These are phyloP conservation scores for Gulo gulo DNA, from an alignment of 2,113 vertebrate genomes.

Conservation along the genomic window DNA sequence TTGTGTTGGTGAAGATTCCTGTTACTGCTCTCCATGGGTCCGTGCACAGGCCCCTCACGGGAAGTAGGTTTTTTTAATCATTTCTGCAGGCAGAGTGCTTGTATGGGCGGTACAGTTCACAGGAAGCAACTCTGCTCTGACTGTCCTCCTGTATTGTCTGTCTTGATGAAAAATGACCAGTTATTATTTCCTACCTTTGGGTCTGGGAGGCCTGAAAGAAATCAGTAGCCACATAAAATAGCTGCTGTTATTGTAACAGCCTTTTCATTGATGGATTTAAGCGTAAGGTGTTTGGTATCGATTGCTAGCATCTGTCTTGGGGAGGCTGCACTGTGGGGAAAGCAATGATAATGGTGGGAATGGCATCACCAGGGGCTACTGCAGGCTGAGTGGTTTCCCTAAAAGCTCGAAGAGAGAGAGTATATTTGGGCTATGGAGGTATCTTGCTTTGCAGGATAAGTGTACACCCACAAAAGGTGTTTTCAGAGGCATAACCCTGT, in stretches of 20 bases:
- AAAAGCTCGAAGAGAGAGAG: background rate
- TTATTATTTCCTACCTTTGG: conserved; percentile 61
- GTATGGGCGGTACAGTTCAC: background rate
- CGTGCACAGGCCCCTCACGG: background rate
- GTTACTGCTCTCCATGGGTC: background rate
- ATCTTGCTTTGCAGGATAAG: background rate
- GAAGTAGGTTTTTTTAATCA: background rate
- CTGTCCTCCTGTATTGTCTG: conserved; percentile 23
- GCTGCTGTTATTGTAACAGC: conserved; percentile 61
- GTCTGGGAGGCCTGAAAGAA: conserved; percentile 51
- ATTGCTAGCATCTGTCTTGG: conserved; percentile 4
- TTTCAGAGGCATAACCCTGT: background rate
- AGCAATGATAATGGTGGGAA: background rate
- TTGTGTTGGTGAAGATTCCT: fast-evolving
- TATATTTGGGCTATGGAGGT: background rate
- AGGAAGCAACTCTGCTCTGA: background rate
- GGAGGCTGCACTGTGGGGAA: background rate
- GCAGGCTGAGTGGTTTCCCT: background rate
- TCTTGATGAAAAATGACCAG: conserved; percentile 69
- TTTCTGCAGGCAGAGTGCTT: background rate
- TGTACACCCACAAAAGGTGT: background rate
- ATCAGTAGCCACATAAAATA: conserved; percentile 64
- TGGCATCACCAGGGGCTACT: fast-evolving
- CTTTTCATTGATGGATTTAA: conserved; percentile 70
- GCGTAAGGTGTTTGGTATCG: conserved; percentile 27